Conservation (phyloP, 2,797 vertebrate genomes). For the Macropus fuliginosus region DNA sequence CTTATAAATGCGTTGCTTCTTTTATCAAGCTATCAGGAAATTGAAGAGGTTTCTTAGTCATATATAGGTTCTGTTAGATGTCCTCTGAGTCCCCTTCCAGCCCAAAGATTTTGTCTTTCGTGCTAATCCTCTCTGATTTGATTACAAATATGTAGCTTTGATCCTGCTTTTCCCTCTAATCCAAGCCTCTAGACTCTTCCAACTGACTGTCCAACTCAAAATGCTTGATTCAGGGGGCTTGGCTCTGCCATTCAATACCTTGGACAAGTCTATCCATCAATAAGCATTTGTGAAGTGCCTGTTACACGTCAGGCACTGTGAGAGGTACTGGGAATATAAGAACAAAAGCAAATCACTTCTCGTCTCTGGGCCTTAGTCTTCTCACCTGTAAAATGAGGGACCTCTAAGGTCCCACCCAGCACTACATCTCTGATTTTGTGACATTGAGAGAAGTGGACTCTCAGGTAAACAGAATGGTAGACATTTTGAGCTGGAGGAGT, state of each 20-base stretch:
- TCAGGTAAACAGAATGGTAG: neutral
- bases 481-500: neutral
- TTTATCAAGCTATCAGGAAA: slow-evolving; percentile 82
- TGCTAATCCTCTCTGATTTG: neutral
- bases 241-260: neutral
- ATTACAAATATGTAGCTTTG: neutral
- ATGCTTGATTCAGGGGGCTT: neutral
- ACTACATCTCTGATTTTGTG: neutral
- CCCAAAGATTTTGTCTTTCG: neutral
- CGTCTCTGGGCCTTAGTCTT: neutral
- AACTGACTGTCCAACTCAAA: neutral
- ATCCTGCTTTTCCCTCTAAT: neutral
- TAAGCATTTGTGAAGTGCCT: neutral
- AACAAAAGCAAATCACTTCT: neutral
- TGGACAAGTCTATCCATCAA: neutral
- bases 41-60: slow-evolving; percentile 21
- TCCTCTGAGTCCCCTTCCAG: neutral
- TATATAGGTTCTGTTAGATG: neutral
- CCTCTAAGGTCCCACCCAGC: neutral
- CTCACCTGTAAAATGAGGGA: neutral
- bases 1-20: slow-evolving; percentile 77
- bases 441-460: neutral
- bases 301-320: neutral
- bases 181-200: neutral
- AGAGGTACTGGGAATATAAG: neutral